These are phyloP conservation scores for Morone saxatilis DNA, from an alignment of 2,113 vertebrate genomes.

Conservation along the genomic window DNA sequence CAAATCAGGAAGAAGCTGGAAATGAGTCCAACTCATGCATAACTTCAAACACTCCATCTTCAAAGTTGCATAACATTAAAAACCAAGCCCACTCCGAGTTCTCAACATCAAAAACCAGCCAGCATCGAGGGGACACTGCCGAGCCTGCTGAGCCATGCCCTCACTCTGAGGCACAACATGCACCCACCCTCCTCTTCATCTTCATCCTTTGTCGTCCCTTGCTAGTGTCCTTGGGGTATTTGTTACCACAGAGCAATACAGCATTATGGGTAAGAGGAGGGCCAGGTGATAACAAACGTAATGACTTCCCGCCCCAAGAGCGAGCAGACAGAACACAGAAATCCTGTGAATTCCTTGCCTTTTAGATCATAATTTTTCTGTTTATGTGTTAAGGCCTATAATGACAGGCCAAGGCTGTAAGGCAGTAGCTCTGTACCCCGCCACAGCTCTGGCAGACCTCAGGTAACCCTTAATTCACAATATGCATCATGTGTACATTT, in stretches of 20 bases:
- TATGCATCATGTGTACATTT: neutral
- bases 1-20: conserved; percentile 83
- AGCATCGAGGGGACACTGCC: conserved; percentile 73
- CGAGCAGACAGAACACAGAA: conserved; percentile 20
- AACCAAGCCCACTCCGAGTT: conserved; percentile 70
- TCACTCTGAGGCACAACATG: conserved; percentile 63
- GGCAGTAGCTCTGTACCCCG: no score
- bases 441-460: neutral
- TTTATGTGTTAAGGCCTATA: neutral
- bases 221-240: conserved; percentile 65
- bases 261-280: conserved; percentile 60
- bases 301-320: conserved; percentile 52
- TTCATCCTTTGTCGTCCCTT: conserved; percentile 67
- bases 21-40: conserved; percentile 86
- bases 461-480: neutral
- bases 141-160: conserved; percentile 69
- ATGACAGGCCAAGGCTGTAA: neutral
- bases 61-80: conserved; percentile 87
- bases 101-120: conserved; percentile 76
- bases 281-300: conserved; percentile 61
- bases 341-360: conserved; percentile 34
- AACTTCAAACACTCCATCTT: conserved; percentile 85
- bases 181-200: conserved; percentile 70
- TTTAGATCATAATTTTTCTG: conserved; percentile 19
- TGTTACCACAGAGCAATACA: conserved; percentile 37